Percentiles rank a stretch among this genome's conserved stretches.
These are phyloP conservation scores for Manis javanica DNA, from an alignment of 2,797 vertebrate genomes.

Conservation along the genomic window DNA sequence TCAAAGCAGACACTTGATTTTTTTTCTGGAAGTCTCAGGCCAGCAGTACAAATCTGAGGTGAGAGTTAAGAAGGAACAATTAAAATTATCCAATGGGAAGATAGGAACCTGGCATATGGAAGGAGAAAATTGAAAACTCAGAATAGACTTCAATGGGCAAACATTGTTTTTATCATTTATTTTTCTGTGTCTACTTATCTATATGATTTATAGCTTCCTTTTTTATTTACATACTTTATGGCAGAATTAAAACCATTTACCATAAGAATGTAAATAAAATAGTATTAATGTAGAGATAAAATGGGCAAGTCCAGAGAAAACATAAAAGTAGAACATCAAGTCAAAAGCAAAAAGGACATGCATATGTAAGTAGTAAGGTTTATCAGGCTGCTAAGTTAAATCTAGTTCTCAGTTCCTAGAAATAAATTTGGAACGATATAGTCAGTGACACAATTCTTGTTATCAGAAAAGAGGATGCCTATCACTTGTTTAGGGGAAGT, in stretches of 20 bases:
- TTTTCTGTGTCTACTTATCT: not conserved
- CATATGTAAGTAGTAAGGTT: not conserved
- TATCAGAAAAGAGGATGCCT: not conserved
- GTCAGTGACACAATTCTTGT: not conserved
- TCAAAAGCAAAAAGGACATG: not conserved
- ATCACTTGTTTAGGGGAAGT: not conserved
- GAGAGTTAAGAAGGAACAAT: not conserved
- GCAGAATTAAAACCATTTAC: not conserved
- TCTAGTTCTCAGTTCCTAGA: not conserved
- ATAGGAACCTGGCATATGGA: not conserved
- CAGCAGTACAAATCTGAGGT: not conserved
- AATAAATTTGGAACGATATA: not conserved
- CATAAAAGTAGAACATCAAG: not conserved
- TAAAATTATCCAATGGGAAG: not conserved
- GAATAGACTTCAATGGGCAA: not conserved
- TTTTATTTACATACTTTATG: not conserved
- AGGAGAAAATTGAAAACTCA: constrained; percentile 42
- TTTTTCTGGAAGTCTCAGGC: not conserved
- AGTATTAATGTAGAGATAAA: not conserved
- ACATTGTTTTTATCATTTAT: not conserved
- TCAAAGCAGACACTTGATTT: not conserved
- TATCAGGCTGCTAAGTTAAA: constrained; percentile 31
- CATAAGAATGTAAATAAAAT: not conserved
- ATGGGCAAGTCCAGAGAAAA: not conserved
- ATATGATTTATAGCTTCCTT: not conserved